phyloP scores from a whole-genome alignment of 2,888 invertebrate genomes.

The Chrysolina haemoptera region DNA sequence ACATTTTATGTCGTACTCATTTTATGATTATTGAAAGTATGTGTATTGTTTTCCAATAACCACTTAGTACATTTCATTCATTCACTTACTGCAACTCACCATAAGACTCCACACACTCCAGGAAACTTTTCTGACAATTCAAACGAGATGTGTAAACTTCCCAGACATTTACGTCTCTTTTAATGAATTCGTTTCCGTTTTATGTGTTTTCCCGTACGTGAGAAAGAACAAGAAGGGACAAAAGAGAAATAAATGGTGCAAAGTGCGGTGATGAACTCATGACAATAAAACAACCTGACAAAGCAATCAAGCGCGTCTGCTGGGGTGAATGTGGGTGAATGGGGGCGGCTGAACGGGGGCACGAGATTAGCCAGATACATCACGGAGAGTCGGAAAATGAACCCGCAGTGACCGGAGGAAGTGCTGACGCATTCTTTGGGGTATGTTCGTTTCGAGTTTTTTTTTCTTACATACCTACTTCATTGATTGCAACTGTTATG shows the following conservation, averaged over 20 bases:
- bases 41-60: too few species aligned
- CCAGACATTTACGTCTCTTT: slow-evolving; percentile 33
- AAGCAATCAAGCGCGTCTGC: slow-evolving; percentile 67
- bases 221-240: slow-evolving; percentile 46
- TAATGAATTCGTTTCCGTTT: slow-evolving; percentile 42
- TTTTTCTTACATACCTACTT: slow-evolving; percentile 29
- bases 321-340: slow-evolving; percentile 52
- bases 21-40: too few species aligned
- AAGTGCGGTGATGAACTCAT: slow-evolving; percentile 62
- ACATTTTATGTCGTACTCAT: too few species aligned
- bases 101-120: neutral
- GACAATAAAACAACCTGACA: slow-evolving; percentile 69
- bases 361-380: slow-evolving; percentile 68
- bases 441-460: slow-evolving; percentile 25
- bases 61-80: too few species aligned
- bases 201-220: slow-evolving; percentile 40
- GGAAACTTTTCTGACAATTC: slow-evolving; percentile 19
- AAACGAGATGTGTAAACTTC: slow-evolving; percentile 34
- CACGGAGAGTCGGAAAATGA: slow-evolving; percentile 55
- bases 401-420: slow-evolving; percentile 32
- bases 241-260: slow-evolving; percentile 56
- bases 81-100: neutral
- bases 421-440: slow-evolving; percentile 30
- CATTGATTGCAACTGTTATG: neutral
- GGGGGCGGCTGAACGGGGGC: slow-evolving; percentile 52